phyloP scores from a whole-genome alignment of 2,888 invertebrate genomes.

The Atherix ibis region DNA sequence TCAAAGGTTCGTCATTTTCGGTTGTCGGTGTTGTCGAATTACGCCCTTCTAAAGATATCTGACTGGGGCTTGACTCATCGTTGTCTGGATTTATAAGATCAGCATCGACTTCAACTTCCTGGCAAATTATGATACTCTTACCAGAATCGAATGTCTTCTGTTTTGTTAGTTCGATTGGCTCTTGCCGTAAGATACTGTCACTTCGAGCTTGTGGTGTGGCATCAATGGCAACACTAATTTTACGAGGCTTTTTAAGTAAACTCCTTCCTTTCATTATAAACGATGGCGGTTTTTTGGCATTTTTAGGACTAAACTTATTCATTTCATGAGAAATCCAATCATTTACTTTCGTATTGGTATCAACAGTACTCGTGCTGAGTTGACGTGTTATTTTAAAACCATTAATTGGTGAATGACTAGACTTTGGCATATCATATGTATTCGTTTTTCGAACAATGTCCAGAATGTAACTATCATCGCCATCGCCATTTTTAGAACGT shows the following conservation, averaged over 20 bases:
- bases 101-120: slow-evolving; percentile 27
- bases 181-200: slow-evolving; percentile 54
- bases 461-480: slow-evolving; percentile 29
- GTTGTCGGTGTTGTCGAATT: slow-evolving; percentile 14
- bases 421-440: slow-evolving; percentile 35
- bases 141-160: slow-evolving; percentile 17
- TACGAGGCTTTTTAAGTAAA: slow-evolving; percentile 39
- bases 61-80: slow-evolving; percentile 1
- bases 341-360: slow-evolving; percentile 70
- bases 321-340: slow-evolving; percentile 76
- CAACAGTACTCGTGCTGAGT: slow-evolving; percentile 64
- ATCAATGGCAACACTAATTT: slow-evolving; percentile 63
- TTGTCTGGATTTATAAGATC: slow-evolving; percentile 18
- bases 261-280: slow-evolving; percentile 26
- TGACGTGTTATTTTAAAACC: slow-evolving; percentile 52
- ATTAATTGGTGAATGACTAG: slow-evolving; percentile 30
- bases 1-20: slow-evolving; percentile 8
- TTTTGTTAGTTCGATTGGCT: slow-evolving; percentile 59
- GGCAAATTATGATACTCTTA: slow-evolving; percentile 27
- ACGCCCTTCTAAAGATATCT: slow-evolving; percentile 17
- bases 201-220: slow-evolving; percentile 62
- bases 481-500: slow-evolving; percentile 25
- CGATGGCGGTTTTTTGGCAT: slow-evolving; percentile 19
- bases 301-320: slow-evolving; percentile 52
- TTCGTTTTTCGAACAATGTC: slow-evolving; percentile 23